These are phyloP conservation scores for Azemiops feae DNA, from an alignment of 2,113 vertebrate species.

Conservation along the genomic window DNA sequence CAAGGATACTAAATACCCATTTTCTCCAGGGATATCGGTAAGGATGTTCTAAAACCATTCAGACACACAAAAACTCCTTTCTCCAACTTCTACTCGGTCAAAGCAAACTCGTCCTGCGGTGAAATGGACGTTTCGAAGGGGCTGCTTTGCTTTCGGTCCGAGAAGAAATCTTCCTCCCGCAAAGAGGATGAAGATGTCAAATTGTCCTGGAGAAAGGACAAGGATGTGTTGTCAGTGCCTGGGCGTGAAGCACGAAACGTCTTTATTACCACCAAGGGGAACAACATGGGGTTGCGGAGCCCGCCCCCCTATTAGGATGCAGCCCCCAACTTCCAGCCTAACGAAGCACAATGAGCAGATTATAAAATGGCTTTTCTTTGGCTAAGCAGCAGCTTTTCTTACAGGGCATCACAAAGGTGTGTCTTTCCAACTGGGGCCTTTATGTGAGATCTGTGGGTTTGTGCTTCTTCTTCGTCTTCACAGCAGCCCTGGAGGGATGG, in stretches of 20 bases:
- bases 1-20: conserved; percentile 31
- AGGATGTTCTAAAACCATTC: conserved; percentile 32
- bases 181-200: conserved; percentile 71
- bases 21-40: conserved; percentile 51
- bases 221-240: conserved; percentile 61
- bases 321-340: conserved; percentile 57
- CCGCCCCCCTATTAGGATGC: conserved; percentile 59
- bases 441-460: conserved; percentile 44
- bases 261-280: conserved; percentile 64
- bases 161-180: neutral
- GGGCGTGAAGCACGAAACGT: conserved; percentile 60
- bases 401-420: conserved; percentile 56
- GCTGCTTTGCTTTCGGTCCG: neutral
- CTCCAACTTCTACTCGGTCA: neutral
- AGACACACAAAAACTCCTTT: neutral
- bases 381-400: conserved; percentile 63
- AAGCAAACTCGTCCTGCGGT: neutral
- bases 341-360: conserved; percentile 69
- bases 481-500: conserved; percentile 23
- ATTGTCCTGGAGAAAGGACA: conserved; percentile 43
- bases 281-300: conserved; percentile 55
- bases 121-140: neutral
- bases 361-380: conserved; percentile 64
- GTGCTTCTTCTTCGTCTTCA: neutral
- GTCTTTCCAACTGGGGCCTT: conserved; percentile 45